Evolutionary conservation across 2,888 invertebrate species (phyloP), one percentile per base, ranked within the genome.

Genomic region (Ophonus ardosiacus): DNA sequence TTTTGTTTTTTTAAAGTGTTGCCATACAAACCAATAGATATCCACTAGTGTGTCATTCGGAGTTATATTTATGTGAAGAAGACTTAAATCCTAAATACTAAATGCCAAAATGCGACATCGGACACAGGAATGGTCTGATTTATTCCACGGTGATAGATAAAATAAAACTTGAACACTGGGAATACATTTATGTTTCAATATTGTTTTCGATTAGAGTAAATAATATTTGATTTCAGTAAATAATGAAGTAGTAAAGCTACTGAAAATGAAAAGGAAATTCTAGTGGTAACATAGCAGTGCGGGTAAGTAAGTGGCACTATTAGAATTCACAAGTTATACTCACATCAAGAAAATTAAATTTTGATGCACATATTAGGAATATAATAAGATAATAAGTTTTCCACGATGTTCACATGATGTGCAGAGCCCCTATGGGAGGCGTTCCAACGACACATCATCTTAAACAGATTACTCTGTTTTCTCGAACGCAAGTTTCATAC

Each of bases 391-490:
- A 38, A 68, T 68, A 38, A 38, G 24, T 38, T 21, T 13, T 68
- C 31, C 38, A 68, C 31, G n/a, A 40, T n/a, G 10, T n/a, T 1
- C 31, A 38, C 31, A 38, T 68, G n/a, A 15, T 8, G 68, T 68
- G 5, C 68, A 13, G 21, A n/a, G 24, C 31, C 15, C 68, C 63
- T 18, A 13, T 21, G 63, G 63, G 21, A 18, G 18, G 13, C 38
- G 68, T 68, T 31, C 38, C 10, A 15, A 31, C 68, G 31, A 68
- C 68, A 68, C 68, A 82, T 82, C 43, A 82, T 82, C 82, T 82
- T 81, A 68, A 68, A 81, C 21, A 51, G 81, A 81, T 81, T 82
- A 82, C 57, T 31, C 43, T 81, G 71, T 82, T 82, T 82, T 82
- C 65, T 82, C 13, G 38, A 56, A 71, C 51, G 71, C 56, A 82